A percentile compares a stretch with the other conserved stretches of the same genome.
Evolutionary conservation across 2,888 invertebrate species (phyloP).

Genomic region (Cheilosia impressa): DNA sequence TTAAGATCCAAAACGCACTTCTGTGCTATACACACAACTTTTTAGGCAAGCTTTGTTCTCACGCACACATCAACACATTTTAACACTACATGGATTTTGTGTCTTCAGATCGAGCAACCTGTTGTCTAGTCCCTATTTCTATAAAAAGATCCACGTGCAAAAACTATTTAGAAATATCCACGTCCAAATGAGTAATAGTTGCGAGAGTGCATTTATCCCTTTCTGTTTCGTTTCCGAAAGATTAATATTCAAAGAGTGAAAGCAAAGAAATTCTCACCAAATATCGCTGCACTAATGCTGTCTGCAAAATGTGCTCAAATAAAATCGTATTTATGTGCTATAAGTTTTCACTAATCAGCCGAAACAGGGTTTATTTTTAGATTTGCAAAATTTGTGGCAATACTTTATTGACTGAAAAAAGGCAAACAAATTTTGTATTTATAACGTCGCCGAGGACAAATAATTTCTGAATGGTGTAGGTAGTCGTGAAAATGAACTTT

Average conservation of each 20-base stretch:
- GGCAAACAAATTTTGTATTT: too few species aligned
- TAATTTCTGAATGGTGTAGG: too few species aligned
- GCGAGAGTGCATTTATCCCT: background rate
- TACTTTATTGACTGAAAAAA: too few species aligned
- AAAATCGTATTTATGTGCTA: background rate
- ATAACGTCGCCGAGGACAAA: too few species aligned
- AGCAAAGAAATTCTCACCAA: background rate
- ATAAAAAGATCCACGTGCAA: conserved; percentile 31
- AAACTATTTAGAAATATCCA: background rate
- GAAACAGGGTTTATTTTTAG: background rate
- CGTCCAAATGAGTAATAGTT: conserved; percentile 1
- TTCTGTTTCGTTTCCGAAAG: background rate
- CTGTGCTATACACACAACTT: too few species aligned
- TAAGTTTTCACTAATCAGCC: background rate
- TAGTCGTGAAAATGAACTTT: too few species aligned
- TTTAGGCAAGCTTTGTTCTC: too few species aligned
- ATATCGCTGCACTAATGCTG: too few species aligned
- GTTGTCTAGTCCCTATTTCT: conserved; percentile 27
- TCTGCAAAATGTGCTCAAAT: background rate
- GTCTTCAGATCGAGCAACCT: conserved; percentile 5
- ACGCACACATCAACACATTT: too few species aligned
- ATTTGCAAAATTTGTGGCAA: background rate
- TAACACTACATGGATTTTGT: too few species aligned
- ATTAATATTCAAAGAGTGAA: background rate
- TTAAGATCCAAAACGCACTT: too few species aligned